Evolutionary conservation across 2,888 invertebrate genomes (phyloP), one percentile per base, ranked within the genome.

Genomic region (Antheraea assamensis): DNA sequence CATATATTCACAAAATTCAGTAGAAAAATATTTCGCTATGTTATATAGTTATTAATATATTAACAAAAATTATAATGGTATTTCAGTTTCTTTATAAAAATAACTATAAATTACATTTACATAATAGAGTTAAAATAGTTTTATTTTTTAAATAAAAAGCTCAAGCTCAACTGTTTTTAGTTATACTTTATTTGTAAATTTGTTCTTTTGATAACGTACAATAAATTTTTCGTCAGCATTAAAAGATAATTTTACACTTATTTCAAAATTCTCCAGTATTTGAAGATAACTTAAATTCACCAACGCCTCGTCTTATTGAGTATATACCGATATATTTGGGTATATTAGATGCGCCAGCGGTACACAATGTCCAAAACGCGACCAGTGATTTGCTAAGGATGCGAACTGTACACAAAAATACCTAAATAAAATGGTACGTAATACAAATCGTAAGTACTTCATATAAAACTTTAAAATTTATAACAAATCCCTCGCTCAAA

Each of bases 111-210:
- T 42, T 42, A 42, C 42, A 42, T 13, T 42, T 42, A 10, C 2
- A 42, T 13, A 1, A 13, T 42, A 42, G 7, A 42, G 13, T 42
- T 42, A 42, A 3, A 42, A 13, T 13, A 42, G 42, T 42, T 42
- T 13, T 42, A 42, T 13, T 42, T 2, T 35, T 35, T 35, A 7
- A 35, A 35, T 8, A 42, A 42, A 42, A 42, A 42, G 13, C 42
- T 42, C 42, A 7, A 24, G 3, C 21, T 21, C 24, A 58, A 58
- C n/a, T 58, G n/a, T 24, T 78, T 79, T 78, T 79, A 81, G 81
- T 83, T 87, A 92, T 92, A 87, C 90, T 92, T 90, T 93, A 92
- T 92, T 93, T 92, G 89, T 90, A 79, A 89, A 90, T 92, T 92
- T 87, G 87, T 86, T 85, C 82, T 87, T 87, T 87, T 86, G 80